Evolutionary conservation across 2,113 vertebrate genomes (phyloP), one percentile per base, ranked within the genome.

Genomic region (Hiodon alosoides): DNA sequence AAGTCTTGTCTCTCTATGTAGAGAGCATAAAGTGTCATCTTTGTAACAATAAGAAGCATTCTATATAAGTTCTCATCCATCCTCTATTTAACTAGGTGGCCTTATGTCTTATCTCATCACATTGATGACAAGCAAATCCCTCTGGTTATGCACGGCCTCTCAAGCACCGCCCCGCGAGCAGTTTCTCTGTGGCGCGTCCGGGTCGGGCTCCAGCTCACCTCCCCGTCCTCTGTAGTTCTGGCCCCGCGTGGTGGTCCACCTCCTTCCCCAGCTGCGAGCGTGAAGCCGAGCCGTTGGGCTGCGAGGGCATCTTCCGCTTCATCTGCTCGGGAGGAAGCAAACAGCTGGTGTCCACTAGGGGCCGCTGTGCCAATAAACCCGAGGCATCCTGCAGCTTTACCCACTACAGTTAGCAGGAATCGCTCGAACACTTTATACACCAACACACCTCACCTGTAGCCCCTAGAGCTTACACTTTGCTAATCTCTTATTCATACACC

Each of bases 211-310:
- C 1, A 4, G 83, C 93, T 87, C 86, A 94, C 95, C 92, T 92
- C 83, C 96, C 96, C 7, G 95, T 98, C 84, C 94, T 91, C 84
- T 94, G 91, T 31, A 98, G 92, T 83, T 98, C 96, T 61, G 95
- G 95, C 73, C 95, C 95, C 7, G 87, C 82, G 9, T 94, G 90
- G 79, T 94, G 89, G 11, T 90, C 92, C 0, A 92, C 94, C 64
- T 95, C 90, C 31, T 96, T 94, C 14, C 90, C 85, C 78, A 71
- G 73, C 46, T 94, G 95, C 73, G 89, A 85, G 61, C 82, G 83
- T 67, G 92, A 88, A 67, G 91, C 83, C 75, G 85, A 90, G 75
- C 95, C 95, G 77, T 98, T 97, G 77, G 90, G 91, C 85, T 95
- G 91, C n/a, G 93, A 82, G 62, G 95, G 94, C 80, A 85, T 90